Base-by-base conservation (phyloP, 2,888 invertebrate genomes). In the Silvanus unidentatus region DNA sequence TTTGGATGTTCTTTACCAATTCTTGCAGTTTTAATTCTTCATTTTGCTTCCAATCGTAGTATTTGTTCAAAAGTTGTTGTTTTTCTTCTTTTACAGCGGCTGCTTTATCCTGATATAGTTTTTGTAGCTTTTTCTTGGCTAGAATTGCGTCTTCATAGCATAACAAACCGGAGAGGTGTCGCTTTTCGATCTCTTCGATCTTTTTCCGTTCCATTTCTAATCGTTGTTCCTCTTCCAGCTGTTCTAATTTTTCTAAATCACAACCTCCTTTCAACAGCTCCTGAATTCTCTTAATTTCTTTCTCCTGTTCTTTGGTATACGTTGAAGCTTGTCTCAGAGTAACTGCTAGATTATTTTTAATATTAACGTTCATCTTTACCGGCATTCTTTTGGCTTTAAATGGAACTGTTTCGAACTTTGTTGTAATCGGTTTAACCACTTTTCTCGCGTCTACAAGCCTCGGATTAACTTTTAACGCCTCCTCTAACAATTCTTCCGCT, bases 121-220 rank as follows among this genome's bases (percentile, higher is more conserved):
- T 72, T 9, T 69, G 41, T 1, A 75, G 42, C 52, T 74, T 76
- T 50, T 74, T 71, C 63, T 77, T 80, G 0, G 81, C 77, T 39
- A 81, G 58, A 14, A 77, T 65, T 5, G 80, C 78, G 63, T 81
- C 79, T 68, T 81, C 80, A 40, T 75, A 70, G 8, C 78, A 76
- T 43, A 81, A 69, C 55, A 77, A 72, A 1, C 79, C 80, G 57
- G 75, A 64, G 32, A 81, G 62, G 66, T 80, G 80, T 63, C 80
- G 80, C 53, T 66, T 73, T 70, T 80, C 77, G 48, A 80, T 77
- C 35, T 76, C 74, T 44, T 75, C 67, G 22, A 79, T 51, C 40
- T 75, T 64, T 57, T 76, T 70, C 57, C 73, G 72, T 62, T 77
- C 74, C 39, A 63, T 69, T 55, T 74, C 69, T 60, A 73, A 66